Percentiles rank a stretch among this genome's conserved stretches.
phyloP scores from a whole-genome alignment of 2,113 vertebrate species.

The Setophaga petechia region DNA sequence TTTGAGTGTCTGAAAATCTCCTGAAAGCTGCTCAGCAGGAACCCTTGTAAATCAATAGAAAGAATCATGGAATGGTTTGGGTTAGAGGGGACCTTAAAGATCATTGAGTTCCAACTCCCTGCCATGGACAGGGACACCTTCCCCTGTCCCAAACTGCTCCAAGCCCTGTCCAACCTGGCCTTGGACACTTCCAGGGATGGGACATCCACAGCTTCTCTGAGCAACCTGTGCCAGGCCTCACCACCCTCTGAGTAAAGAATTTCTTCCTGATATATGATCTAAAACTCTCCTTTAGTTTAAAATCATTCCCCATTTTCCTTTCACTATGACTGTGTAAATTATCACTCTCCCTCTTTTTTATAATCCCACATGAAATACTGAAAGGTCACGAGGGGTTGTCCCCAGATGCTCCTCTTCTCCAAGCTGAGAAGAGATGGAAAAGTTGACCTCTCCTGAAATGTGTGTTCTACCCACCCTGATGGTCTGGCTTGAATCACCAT shows the following conservation, averaged over 20 bases:
- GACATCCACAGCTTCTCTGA: background rate
- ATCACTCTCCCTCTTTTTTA: background rate
- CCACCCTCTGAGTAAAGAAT: background rate
- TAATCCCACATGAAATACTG: background rate
- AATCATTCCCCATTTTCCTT: background rate
- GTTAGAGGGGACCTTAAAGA: background rate
- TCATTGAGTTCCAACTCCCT: fast-evolving
- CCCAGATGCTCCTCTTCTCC: background rate
- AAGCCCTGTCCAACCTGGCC: background rate
- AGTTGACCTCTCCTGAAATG: background rate
- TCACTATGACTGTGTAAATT: background rate
- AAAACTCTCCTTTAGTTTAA: background rate
- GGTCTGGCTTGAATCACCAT: background rate
- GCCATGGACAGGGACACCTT: background rate
- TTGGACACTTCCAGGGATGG: background rate
- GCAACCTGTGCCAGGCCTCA: background rate
- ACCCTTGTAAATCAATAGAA: fast-evolving
- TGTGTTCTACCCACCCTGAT: background rate
- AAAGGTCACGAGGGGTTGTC: background rate
- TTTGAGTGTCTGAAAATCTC: background rate
- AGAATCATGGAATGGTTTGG: background rate
- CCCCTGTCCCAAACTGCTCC: background rate
- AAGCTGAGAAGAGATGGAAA: background rate
- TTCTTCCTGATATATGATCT: background rate
- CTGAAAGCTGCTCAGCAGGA: background rate